A percentile compares a stretch with the other conserved stretches of the same genome.
These are phyloP conservation scores for Rhombomys opimus DNA, from an alignment of 2,113 vertebrate species.

Conservation along the genomic window DNA sequence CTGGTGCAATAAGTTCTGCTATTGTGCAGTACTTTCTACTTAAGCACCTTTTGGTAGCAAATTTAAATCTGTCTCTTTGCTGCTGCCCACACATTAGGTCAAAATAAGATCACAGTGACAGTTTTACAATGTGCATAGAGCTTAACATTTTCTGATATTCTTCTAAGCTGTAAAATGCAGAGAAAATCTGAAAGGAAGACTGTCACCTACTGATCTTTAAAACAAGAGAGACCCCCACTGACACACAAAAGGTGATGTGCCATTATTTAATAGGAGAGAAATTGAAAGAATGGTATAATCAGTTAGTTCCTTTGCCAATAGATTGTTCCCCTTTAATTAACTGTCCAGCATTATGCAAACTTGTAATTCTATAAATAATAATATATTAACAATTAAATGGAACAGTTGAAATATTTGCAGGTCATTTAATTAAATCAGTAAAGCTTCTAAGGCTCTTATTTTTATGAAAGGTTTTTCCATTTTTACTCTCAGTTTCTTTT, in stretches of 20 bases:
- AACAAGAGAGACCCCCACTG: background rate
- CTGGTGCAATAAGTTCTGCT: background rate
- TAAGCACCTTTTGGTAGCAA: conserved; percentile 13
- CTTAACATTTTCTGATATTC: background rate
- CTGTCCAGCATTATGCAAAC: background rate
- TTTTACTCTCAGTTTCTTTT: background rate
- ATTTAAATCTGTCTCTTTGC: conserved; percentile 39
- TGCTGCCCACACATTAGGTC: conserved; percentile 33
- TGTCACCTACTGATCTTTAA: background rate
- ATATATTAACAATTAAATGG: background rate
- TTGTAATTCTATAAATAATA: background rate
- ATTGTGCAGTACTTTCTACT: background rate
- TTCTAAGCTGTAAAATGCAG: background rate
- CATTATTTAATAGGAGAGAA: background rate
- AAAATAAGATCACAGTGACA: conserved; percentile 61
- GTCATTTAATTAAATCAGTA: background rate
- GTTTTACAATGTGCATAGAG: background rate
- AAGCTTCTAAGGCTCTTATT: background rate
- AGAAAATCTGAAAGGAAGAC: background rate
- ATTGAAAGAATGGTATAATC: background rate
- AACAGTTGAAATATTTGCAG: background rate
- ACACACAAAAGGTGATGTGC: background rate
- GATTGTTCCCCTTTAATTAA: background rate
- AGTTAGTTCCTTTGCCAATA: background rate
- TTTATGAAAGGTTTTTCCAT: background rate